Conservation (phyloP, 30 jellyfish, hydroid and myxozoan genomes). For the Nemopilema nomurai region DNA sequence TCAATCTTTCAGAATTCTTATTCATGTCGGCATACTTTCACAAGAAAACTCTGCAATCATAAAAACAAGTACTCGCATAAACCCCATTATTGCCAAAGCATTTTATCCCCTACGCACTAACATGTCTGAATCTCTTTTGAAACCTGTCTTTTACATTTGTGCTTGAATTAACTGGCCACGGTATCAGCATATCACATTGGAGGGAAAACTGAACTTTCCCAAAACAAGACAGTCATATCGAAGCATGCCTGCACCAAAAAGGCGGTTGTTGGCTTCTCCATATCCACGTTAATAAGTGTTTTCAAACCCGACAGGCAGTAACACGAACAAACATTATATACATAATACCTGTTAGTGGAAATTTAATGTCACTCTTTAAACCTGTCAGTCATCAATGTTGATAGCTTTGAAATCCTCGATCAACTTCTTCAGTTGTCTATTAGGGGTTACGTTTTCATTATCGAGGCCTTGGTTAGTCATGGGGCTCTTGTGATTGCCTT, state of each 20-base stretch:
- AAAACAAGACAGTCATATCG: no score
- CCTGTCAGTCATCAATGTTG: neutral
- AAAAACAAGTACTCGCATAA: neutral
- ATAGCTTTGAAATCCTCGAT: slow-evolving; percentile 54
- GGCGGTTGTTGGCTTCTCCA: no score
- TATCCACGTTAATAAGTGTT: no score
- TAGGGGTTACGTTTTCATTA: slow-evolving; percentile 37
- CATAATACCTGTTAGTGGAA: neutral
- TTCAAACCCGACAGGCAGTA: neutral
- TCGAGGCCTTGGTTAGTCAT: slow-evolving; percentile 52
- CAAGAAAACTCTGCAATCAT: neutral
- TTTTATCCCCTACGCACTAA: no score
- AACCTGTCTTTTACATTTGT: no score
- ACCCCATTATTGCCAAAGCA: neutral
- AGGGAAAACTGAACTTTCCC: no score
- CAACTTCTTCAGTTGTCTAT: slow-evolving; percentile 63
- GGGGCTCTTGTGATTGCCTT: slow-evolving; percentile 46
- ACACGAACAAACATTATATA: neutral
- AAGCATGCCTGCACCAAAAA: no score
- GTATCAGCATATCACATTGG: no score
- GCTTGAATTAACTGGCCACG: no score
- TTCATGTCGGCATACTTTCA: neutral
- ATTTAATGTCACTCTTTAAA: neutral
- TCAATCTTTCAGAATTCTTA: slow-evolving; percentile 8
- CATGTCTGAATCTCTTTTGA: no score